Evolutionary conservation across 1,140 invertebrate genomes (phyloP), one percentile per base, ranked within the genome.

Genomic region (Cotesia glomerata): DNA sequence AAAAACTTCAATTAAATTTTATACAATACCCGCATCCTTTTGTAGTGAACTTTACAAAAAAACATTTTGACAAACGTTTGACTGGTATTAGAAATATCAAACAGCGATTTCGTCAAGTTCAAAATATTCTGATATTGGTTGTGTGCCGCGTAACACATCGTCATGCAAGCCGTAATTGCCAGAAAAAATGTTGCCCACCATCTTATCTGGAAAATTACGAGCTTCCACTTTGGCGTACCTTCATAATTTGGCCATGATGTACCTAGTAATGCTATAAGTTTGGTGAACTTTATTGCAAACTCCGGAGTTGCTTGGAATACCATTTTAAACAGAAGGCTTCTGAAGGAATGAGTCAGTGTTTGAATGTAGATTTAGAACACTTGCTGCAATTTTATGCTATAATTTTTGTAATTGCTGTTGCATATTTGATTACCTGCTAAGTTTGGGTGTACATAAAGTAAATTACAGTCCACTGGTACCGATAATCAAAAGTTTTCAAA

Each of bases 21-120:
- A 59, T 35, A 18, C 16, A n/a, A 56, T 13, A 64, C 62, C 62
- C 39, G 62, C 62, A 64, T 64, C 45, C n/a, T 34, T 11, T 36
- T 13, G 11, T n/a, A 18, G 3, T 14, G n/a, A n/a, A 64, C 13
- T 45, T 64, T 64, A 8, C 34, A 39, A 14, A 64, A 13, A 4
- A 64, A 36, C 62, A 64, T 64, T 64, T 64, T 64, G 0, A 64
- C 35, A 14, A 35, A n/a, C 4, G 13, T 36, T 64, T 64, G 62
- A 14, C 32, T 13, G 14, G 11, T 36, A 0, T 32, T n/a, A 3
- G 34, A n/a, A 34, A 35, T n/a, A 14, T 14, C 11, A 14, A 8
- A 64, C 7, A 64, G 11, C 8, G 36, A 64, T 35, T 39, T 64
- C 5, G 34, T 45, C 13, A 36, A 64, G 11, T 14, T n/a, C n/a